Evolutionary conservation across 2,797 vertebrate species (phyloP).

Genomic region (Schizothorax lantsangensis): DNA sequence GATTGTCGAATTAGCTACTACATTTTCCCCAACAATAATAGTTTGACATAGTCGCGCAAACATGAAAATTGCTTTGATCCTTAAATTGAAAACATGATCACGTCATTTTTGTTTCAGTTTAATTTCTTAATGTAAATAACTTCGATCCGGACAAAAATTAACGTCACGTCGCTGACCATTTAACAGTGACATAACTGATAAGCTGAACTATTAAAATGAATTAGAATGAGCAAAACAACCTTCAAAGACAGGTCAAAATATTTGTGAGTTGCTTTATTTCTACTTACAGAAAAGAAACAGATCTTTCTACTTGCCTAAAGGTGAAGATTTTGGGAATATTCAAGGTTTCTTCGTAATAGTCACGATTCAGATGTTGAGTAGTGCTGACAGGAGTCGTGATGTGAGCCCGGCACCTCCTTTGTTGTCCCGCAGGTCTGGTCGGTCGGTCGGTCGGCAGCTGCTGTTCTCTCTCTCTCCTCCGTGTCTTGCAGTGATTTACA

Average conservation of each 20-base stretch:
- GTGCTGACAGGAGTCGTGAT: constrained; percentile 44
- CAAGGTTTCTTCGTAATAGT: not conserved
- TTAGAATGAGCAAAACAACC: not conserved
- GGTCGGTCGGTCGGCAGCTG: constrained; percentile 70
- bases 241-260: not conserved
- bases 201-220: not conserved
- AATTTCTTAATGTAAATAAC: not conserved
- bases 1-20: too few species aligned
- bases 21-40: not conserved
- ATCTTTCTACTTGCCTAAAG: constrained; percentile 31
- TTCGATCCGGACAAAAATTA: not conserved
- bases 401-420: constrained; percentile 62
- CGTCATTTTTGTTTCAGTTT: not conserved
- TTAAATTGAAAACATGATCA: not conserved
- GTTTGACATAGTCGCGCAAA: not conserved
- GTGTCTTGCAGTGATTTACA: constrained; percentile 82
- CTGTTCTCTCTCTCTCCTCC: constrained; percentile 69
- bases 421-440: constrained; percentile 67
- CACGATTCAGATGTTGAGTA: constrained; percentile 35
- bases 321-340: not conserved
- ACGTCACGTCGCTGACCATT: not conserved
- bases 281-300: not conserved
- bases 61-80: not conserved
- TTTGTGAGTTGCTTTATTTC: not conserved
- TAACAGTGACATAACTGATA: not conserved